Conservation (phyloP, 2,797 vertebrate species). For the Catamblyrhynchus diadema region DNA sequence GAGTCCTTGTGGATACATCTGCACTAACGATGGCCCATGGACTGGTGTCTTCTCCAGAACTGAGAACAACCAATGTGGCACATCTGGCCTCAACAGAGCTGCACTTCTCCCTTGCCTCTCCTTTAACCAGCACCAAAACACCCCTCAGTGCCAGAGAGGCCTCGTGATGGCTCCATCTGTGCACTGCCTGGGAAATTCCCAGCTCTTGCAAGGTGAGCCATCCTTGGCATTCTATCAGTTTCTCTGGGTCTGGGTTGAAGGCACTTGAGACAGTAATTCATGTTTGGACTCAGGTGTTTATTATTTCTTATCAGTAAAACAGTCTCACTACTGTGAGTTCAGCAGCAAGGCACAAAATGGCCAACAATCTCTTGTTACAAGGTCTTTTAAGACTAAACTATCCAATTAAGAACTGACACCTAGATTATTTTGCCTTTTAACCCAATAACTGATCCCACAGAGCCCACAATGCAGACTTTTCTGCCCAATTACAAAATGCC, state of each 20-base stretch:
- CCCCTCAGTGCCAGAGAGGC: background rate
- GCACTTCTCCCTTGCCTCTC: background rate
- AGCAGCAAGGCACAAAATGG: background rate
- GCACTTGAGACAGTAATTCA: background rate
- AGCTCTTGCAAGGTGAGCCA: background rate
- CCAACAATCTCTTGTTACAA: background rate
- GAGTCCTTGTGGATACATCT: background rate
- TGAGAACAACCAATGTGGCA: background rate
- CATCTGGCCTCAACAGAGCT: background rate
- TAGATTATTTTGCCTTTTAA: background rate
- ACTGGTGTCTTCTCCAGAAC: background rate
- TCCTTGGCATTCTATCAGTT: background rate
- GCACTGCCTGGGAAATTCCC: background rate
- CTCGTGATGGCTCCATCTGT: rapidly evolving
- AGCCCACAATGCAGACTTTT: rapidly evolving
- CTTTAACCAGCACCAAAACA: background rate
- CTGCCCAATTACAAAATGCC: background rate
- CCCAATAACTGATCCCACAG: background rate
- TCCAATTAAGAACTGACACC: background rate
- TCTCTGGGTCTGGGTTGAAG: background rate
- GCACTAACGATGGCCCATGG: background rate
- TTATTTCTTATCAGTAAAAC: background rate
- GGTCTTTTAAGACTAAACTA: background rate
- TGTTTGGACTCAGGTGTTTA: background rate
- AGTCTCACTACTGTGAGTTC: background rate